Conservation (phyloP, 2,888 invertebrate genomes). For the Pseudanteris insignis region DNA sequence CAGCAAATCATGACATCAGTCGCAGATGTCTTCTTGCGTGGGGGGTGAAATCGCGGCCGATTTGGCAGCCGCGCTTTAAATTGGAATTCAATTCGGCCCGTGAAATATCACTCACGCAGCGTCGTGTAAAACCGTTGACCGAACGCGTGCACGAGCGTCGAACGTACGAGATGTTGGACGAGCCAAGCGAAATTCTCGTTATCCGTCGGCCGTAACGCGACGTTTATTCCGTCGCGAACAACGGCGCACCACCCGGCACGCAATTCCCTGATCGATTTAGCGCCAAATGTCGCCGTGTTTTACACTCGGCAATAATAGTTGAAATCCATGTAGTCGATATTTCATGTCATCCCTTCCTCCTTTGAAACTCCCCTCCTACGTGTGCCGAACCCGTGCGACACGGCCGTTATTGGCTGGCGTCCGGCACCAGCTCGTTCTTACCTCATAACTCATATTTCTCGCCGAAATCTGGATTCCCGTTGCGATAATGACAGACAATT, state of each 20-base stretch:
- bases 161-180: too few species aligned
- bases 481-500: constrained; percentile 6
- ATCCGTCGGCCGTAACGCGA: constrained; percentile 11
- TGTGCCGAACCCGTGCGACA: constrained; percentile 45
- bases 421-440: constrained; percentile 18
- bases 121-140: too few species aligned
- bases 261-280: constrained; percentile 62
- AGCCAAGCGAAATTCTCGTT: constrained; percentile 18
- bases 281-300: constrained; percentile 67
- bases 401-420: constrained; percentile 50
- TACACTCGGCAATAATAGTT: constrained; percentile 67
- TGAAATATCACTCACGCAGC: too few species aligned
- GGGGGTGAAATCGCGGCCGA: constrained; percentile 1
- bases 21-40: too few species aligned
- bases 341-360: constrained; percentile 60
- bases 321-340: constrained; percentile 67
- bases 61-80: constrained; percentile 51
- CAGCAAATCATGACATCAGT: too few species aligned
- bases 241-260: constrained; percentile 47
- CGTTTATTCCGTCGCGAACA: constrained; percentile 51
- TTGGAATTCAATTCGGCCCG: constrained; percentile 60
- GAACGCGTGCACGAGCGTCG: too few species aligned
- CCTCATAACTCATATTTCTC: constrained; percentile 41
- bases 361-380: constrained; percentile 39
- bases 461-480: constrained; percentile 34